A percentile compares a stretch with the other conserved stretches of the same genome.
phyloP scores from a whole-genome alignment of 1,140 invertebrate genomes.

The Pogonomyrmex barbatus region DNA sequence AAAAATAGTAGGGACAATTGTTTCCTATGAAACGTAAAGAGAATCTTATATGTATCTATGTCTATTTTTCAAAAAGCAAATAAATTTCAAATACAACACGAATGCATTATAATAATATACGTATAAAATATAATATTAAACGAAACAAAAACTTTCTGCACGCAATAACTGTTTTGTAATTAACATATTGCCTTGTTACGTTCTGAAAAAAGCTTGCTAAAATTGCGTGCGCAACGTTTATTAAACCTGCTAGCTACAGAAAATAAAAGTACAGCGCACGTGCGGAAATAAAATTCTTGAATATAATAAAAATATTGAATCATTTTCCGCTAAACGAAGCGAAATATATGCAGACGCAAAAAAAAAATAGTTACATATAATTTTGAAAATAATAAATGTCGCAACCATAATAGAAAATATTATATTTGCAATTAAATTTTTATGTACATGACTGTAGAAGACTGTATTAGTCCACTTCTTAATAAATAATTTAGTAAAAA shows the following conservation, averaged over 20 bases:
- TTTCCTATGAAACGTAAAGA: background rate
- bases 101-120: background rate
- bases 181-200: background rate
- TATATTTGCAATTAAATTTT: background rate
- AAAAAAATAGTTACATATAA: background rate
- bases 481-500: background rate
- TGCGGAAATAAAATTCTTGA: constrained; percentile 35
- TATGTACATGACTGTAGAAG: background rate
- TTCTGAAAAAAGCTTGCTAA: constrained; percentile 17
- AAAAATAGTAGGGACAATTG: constrained; percentile 18
- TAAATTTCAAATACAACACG: background rate
- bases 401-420: background rate
- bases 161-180: constrained; percentile 18
- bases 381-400: background rate
- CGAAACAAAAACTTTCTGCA: background rate
- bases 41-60: background rate
- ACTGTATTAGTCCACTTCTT: background rate
- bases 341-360: constrained; percentile 14
- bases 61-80: background rate
- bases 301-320: constrained; percentile 27
- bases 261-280: constrained; percentile 13
- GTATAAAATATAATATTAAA: background rate
- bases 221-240: constrained; percentile 8
- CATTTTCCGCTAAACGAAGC: constrained; percentile 27
- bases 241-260: constrained; percentile 3